Percentiles rank a stretch among this genome's conserved stretches.
Conservation (phyloP, 2,797 vertebrate genomes). For the Serranus cabrilla region DNA sequence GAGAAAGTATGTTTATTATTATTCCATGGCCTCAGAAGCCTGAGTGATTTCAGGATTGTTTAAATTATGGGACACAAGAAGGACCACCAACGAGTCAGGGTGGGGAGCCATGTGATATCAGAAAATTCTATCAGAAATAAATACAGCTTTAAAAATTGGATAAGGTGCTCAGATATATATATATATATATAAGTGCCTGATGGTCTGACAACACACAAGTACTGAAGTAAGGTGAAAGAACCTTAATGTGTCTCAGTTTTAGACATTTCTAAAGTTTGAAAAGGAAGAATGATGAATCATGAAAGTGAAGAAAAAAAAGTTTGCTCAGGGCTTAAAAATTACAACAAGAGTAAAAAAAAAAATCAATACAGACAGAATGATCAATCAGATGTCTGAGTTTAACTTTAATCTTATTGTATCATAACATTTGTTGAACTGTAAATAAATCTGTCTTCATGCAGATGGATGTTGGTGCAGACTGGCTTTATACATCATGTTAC, state of each 20-base stretch:
- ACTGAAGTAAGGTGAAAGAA: not conserved
- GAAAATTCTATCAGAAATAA: too few relatives aligned
- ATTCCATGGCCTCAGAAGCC: not conserved
- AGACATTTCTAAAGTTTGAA: too few relatives aligned
- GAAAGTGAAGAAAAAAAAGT: too few relatives aligned
- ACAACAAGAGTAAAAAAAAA: not conserved
- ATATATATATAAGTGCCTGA: not conserved
- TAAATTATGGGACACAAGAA: too few relatives aligned
- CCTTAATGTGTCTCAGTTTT: too few relatives aligned
- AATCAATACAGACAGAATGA: not conserved
- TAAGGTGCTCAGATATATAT: too few relatives aligned
- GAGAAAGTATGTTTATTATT: not conserved
- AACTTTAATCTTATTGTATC: not conserved
- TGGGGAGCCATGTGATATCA: too few relatives aligned
- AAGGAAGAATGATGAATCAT: too few relatives aligned
- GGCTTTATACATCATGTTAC: slow-evolving; percentile 7
- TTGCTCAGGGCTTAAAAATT: too few relatives aligned
- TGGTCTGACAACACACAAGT: not conserved
- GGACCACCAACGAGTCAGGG: too few relatives aligned
- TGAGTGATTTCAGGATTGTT: too few relatives aligned
- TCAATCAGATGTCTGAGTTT: not conserved
- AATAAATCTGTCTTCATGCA: slow-evolving; percentile 16
- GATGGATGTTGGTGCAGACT: not conserved
- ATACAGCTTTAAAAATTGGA: too few relatives aligned
- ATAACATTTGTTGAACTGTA: not conserved